phyloP scores from a whole-genome alignment of 2,113 vertebrate genomes.

The Circaetus cinerascens region DNA sequence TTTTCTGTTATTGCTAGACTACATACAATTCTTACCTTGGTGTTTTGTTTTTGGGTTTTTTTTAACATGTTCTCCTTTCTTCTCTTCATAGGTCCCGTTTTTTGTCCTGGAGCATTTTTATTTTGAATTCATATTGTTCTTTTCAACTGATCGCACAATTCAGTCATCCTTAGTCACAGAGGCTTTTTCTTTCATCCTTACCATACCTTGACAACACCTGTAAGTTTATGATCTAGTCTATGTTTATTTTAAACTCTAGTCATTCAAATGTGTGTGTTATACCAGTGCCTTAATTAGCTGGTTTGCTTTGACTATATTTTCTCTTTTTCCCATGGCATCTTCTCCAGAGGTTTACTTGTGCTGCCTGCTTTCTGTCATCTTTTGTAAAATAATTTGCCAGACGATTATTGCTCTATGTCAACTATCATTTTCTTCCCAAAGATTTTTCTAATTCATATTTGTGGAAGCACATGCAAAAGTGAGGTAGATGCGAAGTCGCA shows the following conservation, averaged over 20 bases:
- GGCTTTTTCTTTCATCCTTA: background rate
- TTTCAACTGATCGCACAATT: background rate
- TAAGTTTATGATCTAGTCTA: conserved; percentile 24
- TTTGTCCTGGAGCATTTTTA: background rate
- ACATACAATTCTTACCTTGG: background rate
- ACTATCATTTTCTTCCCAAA: background rate
- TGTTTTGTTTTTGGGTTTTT: background rate
- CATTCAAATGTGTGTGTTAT: background rate
- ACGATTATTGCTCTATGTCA: background rate
- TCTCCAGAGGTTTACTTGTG: background rate
- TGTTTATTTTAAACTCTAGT: background rate
- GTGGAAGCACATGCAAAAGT: background rate
- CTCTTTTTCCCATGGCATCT: background rate
- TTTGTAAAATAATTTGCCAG: background rate
- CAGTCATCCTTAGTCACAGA: background rate
- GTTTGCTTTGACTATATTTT: background rate
- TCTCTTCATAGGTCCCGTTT: background rate
- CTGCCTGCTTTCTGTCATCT: background rate
- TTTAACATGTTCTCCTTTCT: background rate
- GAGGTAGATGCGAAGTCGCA: background rate
- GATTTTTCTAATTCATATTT: background rate
- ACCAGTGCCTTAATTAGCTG: background rate
- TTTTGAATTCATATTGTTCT: background rate
- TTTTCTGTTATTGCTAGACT: background rate
- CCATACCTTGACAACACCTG: background rate